Evolutionary conservation across 1,140 invertebrate species (phyloP), one percentile per base, ranked within the genome.

Genomic region (Zaprionus lachaisei): DNA sequence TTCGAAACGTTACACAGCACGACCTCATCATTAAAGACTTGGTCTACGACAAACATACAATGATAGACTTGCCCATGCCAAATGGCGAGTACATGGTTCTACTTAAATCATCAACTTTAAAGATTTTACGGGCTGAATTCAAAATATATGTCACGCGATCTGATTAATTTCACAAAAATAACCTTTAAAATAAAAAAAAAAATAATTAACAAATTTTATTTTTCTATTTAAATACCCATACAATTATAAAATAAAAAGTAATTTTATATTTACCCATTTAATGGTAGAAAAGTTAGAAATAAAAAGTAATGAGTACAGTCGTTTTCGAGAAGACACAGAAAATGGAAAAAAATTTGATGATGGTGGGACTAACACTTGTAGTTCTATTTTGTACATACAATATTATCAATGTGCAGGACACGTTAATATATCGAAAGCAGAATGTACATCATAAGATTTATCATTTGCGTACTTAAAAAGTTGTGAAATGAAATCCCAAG

Each of bases 61-160:
- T 82, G 7, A 38, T 54, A 1, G 44, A 79, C 0, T 24, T 82
- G 5, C 71, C 69, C 2, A 24, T 82, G 4, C 80, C 75, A 6
- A 73, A 79, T 31, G 80, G 80, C 0, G 80, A 79, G 22, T 82
- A 82, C 54, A 75, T 73, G 56, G 7, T 67, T 1, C 11, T 34
- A 4, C 0, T 73, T 12, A 73, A 76, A 9, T 34, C 75, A 14
- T 38, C 54, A 9, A 63, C 62, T 1, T 44, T 47, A 6, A 63
- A 70, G 26, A 54, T 47, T 51, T 79, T 62, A 71, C 71, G 76
- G 4, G n/a, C 56, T 1, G 62, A 64, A 57, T 4, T 83, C 17
- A 79, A 61, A 4, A 15, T 83, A 0, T 83, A 65, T 58, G 26
- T 72, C 1, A 51, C 51, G 9, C 76, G 79, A 11, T 20, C 41